Base-by-base conservation (phyloP, 2,888 invertebrate species). In the Dorcus hopei region DNA sequence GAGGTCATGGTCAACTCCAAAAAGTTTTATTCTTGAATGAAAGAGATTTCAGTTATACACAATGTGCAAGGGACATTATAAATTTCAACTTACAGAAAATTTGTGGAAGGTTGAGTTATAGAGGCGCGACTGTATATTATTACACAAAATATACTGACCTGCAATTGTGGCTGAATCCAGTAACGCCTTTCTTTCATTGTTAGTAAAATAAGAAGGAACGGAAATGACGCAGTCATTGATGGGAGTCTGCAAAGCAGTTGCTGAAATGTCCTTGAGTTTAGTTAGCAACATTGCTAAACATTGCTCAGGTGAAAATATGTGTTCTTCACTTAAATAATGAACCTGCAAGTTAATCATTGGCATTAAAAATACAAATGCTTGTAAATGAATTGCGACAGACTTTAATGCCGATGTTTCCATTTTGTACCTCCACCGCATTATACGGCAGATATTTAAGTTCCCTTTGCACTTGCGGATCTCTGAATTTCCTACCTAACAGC, bases 231-330 rank as follows among this genome's bases (percentile, higher is more conserved):
- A 95, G 79, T 95, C 95, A 76, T 93, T 93, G 49, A 97, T 90
- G 76, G 93, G 94, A 23, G 94, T 93, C 74, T 93, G 91, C 66
- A 98, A 80, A 40, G 92, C 95, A 66, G 80, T 85, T 63, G 93
- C 89, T 26, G 97, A 92, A 63, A 88, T 90, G 70, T 95, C 93
- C 80, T 96, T 97, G 64, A 99, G 81, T 80, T 99, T 99, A 39
- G 97, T 97, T 68, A 99, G 88, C 65, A 98, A 82, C 94, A 98
- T 98, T 11, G 95, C 97, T 47, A 95, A 89, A 68, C 98, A 86
- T 83, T 99, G 99, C 79, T 97, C 95, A 0, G 96, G 93, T 23
- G 87, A 87, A 79, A 96, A 95, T 50, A 88, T 82, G 73, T 90
- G 88, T 64, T 91, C 89, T 78, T 96, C 92, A 65, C 88, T 89